A percentile compares a stretch with the other conserved stretches of the same genome.
Evolutionary conservation across 1,140 invertebrate species (phyloP).

Genomic region (Drosophila truncata): DNA sequence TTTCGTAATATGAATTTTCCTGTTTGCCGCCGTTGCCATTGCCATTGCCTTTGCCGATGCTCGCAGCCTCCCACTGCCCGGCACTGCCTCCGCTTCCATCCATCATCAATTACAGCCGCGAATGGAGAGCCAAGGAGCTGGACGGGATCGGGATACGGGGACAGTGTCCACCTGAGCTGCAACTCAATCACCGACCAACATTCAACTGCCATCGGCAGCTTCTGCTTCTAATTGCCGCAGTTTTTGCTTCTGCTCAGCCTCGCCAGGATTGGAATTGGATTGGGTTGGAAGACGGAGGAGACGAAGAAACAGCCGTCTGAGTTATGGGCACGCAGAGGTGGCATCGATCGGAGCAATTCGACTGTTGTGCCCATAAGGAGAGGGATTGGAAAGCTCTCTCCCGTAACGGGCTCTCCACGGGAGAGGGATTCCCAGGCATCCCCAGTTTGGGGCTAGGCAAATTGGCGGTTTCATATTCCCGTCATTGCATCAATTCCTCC

Average conservation of each 20-base stretch:
- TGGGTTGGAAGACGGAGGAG: not conserved
- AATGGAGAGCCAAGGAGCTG: constrained; percentile 11
- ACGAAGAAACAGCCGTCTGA: constrained; percentile 16
- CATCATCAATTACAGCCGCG: constrained; percentile 67
- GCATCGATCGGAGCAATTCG: constrained; percentile 34
- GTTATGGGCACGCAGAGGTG: constrained; percentile 56
- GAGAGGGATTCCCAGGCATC: constrained; percentile 18
- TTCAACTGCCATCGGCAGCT: constrained; percentile 65
- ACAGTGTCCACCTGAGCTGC: constrained; percentile 67
- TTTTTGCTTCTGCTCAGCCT: constrained; percentile 55
- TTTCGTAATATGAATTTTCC: constrained; percentile 83
- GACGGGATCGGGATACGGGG: not conserved
- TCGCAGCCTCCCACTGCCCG: constrained; percentile 32
- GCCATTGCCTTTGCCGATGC: constrained; percentile 22
- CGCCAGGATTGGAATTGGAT: constrained; percentile 31
- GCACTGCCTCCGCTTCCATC: not conserved
- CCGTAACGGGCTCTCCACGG: constrained; percentile 30
- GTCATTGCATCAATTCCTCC: constrained; percentile 26
- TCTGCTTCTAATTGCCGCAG: constrained; percentile 70
- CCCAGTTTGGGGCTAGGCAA: constrained; percentile 45
- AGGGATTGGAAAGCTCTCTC: constrained; percentile 56
- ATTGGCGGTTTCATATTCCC: constrained; percentile 60
- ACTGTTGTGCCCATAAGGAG: constrained; percentile 28
- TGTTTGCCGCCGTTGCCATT: constrained; percentile 57
- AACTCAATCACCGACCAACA: constrained; percentile 70